Base-by-base conservation (phyloP, 2,888 invertebrate species). In the Pseudococcus longispinus region DNA sequence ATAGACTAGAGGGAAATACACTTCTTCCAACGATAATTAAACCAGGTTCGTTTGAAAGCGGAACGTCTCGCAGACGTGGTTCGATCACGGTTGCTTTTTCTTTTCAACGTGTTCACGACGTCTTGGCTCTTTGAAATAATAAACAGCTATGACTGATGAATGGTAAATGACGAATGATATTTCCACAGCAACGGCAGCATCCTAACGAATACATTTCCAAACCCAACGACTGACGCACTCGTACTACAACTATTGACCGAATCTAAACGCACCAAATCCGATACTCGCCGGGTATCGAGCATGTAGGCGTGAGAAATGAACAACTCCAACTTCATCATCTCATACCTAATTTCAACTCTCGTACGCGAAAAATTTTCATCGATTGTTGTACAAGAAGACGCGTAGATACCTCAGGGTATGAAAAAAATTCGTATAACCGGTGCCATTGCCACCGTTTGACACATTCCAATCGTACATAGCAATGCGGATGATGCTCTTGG, bases 131-230 rank as follows among this genome's bases (percentile, higher is more conserved):
- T 85, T 85, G 74, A 85, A 85, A 85, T 85, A 85, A 85, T 85
- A 85, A 85, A 85, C 70, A 85, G 85, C 70, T 85, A 70, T 85
- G 85, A 85, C 65, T 85, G 85, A 85, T 85, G 85, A 85, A 85
- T 85, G 85, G 85, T 85, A 85, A 85, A 85, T 85, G 85, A 85
- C 85, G 85, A 85, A 85, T 85, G 85, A 85, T 85, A 85, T 85
- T 85, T 85, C 70, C 85, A 37, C 37, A 85, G 74, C 85, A 70
- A 60, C 65, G 74, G 37, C 37, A 37, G 37, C 37, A 37, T 37
- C 37, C 70, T 18, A 11, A 26, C 70, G 70, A 29, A 70, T 18
- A 65, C 13, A 29, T 85, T 70, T 37, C 20, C 15, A 23, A 83
- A 51, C 42, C 11, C n/a, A 29, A 46, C 83, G 83, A 9, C 23